Evolutionary conservation across 2,113 vertebrate genomes (phyloP).

Genomic region (Cephalopterus ornatus): DNA sequence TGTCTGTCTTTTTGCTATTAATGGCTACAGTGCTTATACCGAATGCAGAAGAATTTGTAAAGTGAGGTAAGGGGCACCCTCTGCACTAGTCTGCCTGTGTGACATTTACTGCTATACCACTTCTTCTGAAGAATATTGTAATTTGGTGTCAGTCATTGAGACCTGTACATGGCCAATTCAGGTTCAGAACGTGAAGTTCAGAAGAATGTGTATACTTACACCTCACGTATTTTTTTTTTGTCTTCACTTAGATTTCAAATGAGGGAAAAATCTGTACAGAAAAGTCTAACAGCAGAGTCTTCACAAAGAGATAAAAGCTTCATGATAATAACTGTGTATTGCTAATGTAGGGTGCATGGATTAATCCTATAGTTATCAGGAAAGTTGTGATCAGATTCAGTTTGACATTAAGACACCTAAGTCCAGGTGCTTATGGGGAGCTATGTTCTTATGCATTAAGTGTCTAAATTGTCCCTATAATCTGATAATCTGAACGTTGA

Average conservation of each 20-base stretch:
- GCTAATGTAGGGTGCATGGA: not conserved
- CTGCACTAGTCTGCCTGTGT: not conserved
- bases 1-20: not conserved
- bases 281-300: not conserved
- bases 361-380: not conserved
- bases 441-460: not conserved
- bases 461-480: not conserved
- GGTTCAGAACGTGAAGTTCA: not conserved
- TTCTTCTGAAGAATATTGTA: not conserved
- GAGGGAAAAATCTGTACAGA: not conserved
- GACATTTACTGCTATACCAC: not conserved
- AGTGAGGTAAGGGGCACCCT: not conserved
- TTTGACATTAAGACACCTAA: not conserved
- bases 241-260: not conserved
- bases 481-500: not conserved
- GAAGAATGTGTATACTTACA: not conserved
- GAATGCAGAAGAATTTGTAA: not conserved
- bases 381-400: not conserved
- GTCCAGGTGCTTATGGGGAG: not conserved
- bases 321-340: not conserved
- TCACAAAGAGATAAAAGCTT: not conserved
- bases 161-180: rapidly evolving
- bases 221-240: not conserved
- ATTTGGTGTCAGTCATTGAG: not conserved
- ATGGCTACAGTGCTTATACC: not conserved